Evolutionary conservation across 2,888 invertebrate genomes (phyloP).

Genomic region (Pemphredon lugubris): DNA sequence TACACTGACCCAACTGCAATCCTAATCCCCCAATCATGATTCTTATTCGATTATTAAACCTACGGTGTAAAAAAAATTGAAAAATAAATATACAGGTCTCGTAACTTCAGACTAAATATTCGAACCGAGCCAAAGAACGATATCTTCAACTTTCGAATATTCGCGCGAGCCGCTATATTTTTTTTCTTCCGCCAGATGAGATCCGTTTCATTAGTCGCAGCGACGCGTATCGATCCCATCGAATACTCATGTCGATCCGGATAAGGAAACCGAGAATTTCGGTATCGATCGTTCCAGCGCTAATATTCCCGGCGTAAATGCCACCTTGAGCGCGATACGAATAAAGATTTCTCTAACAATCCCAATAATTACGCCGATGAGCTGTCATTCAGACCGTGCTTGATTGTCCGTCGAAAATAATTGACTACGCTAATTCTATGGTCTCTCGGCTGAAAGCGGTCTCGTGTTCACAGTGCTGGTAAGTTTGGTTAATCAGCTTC

Average conservation of each 20-base stretch:
- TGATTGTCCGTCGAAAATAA: conserved; percentile 32
- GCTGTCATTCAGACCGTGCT: conserved; percentile 27
- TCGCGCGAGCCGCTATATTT: no score
- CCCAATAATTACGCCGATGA: conserved; percentile 33
- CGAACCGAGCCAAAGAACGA: no score
- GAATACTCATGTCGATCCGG: conserved; percentile 7
- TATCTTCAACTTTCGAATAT: no score
- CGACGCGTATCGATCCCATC: conserved; percentile 11
- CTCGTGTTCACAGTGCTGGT: conserved; percentile 3
- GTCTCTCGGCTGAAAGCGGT: conserved; percentile 15
- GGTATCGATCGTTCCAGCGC: background rate
- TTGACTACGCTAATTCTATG: conserved; percentile 25
- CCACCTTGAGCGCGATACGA: background rate
- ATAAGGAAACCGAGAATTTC: conserved; percentile 17
- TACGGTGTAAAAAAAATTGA: no score
- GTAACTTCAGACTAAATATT: no score
- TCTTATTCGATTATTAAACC: no score
- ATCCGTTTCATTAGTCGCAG: conserved; percentile 13
- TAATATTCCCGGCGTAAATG: background rate
- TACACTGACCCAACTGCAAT: no score
- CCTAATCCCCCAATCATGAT: no score
- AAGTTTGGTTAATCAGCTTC: conserved; percentile 14
- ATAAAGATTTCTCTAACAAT: conserved; percentile 36
- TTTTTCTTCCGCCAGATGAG: no score
- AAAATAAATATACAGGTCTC: no score